Evolutionary conservation across 2,113 vertebrate species (phyloP), one percentile per base, ranked within the genome.

Genomic region (Varanus salvator): DNA sequence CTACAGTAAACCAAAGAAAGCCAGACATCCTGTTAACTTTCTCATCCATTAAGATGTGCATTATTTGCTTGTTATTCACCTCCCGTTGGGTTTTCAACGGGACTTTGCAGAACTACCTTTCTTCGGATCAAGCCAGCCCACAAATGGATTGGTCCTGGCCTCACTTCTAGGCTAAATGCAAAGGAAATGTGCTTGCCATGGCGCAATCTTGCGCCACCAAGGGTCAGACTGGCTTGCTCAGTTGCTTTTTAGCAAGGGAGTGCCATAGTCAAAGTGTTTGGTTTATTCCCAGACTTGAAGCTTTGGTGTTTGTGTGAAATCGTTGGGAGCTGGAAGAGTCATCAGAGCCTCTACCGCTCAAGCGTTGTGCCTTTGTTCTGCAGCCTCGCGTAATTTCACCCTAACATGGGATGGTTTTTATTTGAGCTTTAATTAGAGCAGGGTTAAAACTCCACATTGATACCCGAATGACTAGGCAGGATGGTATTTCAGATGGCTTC

Each of bases 401-500:
- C 60, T 11, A 85, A 72, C 71, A 91, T 44, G 14, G 34, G 78
- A 15, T 78, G 50, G 86, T 86, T 9, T 91, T 91, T 76, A 69
- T 52, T 92, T 95, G 93, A 71, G 87, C 60, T 91, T 88, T 85
- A 52, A 88, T 77, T 57, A 85, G 50, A 90, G 87, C 71, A 17
- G 7, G 29, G 84, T 92, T 94, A 84, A 52, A 75, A 77, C 68
- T 91, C 90, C 86, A 90, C 93, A 84, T 60, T 94, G 93, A 92
- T 76, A 87, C 92, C 93, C 25, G 94, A 68, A 80, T 82, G 48
- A 66, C 92, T 19, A 50, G 57, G 91, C 92, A 84, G 74, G 12
- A 27, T 17, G 27, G n/a, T 94, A 84, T 94, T 93, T 92, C 85
- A 92, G 90, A 91, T 92, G 89, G 87, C 85, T 93, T 95, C 66